Percentiles rank a stretch among this genome's conserved stretches.
Conservation (phyloP, 2,113 vertebrate genomes). For the Chlorocebus sabaeus region DNA sequence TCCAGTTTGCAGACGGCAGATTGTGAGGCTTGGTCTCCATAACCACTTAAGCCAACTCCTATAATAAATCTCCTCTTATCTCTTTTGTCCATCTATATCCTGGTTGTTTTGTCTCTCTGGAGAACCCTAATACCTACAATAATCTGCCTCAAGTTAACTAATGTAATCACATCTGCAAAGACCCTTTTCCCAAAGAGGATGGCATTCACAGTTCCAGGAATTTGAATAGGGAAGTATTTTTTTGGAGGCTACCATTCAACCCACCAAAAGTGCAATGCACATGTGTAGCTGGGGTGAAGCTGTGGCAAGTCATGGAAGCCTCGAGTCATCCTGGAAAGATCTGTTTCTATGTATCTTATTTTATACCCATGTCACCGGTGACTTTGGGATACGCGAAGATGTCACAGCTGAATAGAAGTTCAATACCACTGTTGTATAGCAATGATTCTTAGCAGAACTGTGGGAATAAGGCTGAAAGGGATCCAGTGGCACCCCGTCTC, state of each 20-base stretch:
- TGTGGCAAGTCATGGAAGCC: too few species aligned
- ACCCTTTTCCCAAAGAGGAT: background rate
- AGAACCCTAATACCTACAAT: background rate
- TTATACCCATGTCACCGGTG: background rate
- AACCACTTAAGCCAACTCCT: background rate
- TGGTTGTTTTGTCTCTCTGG: background rate
- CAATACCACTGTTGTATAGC: accelerated
- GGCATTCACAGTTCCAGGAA: too few species aligned
- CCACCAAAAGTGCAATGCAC: background rate
- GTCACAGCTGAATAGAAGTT: background rate
- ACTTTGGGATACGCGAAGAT: background rate
- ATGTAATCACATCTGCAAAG: background rate
- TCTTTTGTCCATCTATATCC: background rate
- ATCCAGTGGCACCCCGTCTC: background rate
- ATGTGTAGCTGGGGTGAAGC: background rate
- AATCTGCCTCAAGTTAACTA: background rate
- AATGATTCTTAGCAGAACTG: background rate
- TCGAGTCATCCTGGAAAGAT: background rate
- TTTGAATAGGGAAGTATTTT: background rate
- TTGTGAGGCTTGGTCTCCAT: background rate
- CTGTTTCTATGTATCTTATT: background rate
- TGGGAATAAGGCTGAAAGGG: background rate
- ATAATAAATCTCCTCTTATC: background rate
- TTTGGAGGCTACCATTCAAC: background rate
- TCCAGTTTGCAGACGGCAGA: background rate